Evolutionary conservation across 2,888 invertebrate species (phyloP).

Genomic region (Cheilosia urbana): DNA sequence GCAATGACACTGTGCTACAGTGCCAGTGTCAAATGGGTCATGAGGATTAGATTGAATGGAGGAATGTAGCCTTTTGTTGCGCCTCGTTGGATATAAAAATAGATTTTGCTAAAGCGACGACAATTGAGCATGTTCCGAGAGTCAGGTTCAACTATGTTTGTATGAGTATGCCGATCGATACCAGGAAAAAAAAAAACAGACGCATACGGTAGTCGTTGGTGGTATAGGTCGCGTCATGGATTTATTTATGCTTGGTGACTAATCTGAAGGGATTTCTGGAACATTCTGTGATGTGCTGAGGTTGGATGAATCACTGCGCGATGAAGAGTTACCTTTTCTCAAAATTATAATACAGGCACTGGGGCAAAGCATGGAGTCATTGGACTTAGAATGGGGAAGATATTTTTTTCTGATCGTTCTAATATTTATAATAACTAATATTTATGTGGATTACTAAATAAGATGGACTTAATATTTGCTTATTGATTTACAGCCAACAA

Average conservation of each 20-base stretch:
- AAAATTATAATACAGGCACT: too few species aligned
- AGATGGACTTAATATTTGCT: too few species aligned
- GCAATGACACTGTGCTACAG: slow-evolving; percentile 42
- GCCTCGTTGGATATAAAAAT: slow-evolving; percentile 37
- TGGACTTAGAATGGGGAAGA: too few species aligned
- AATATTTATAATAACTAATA: too few species aligned
- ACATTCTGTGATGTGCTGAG: slow-evolving; percentile 9
- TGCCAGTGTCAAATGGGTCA: slow-evolving; percentile 62
- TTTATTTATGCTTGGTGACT: slow-evolving; percentile 69
- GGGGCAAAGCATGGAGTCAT: too few species aligned
- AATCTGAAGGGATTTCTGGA: slow-evolving; percentile 49
- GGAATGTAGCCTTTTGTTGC: neutral
- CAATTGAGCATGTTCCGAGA: slow-evolving; percentile 30
- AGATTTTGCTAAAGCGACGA: slow-evolving; percentile 34
- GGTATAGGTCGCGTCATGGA: slow-evolving; percentile 70
- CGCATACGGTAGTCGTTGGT: slow-evolving; percentile 3
- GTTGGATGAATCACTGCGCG: slow-evolving; percentile 51
- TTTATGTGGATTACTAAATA: too few species aligned
- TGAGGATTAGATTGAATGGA: slow-evolving; percentile 31
- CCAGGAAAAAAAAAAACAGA: slow-evolving; percentile 5
- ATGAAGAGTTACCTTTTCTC: slow-evolving; percentile 5
- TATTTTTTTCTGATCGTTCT: too few species aligned
- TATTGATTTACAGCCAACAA: too few species aligned
- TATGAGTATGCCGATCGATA: slow-evolving; percentile 25
- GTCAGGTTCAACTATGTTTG: slow-evolving; percentile 67